Evolutionary conservation across 2,888 invertebrate genomes (phyloP), one percentile per base, ranked within the genome.

Genomic region (Torymus texanus): DNA sequence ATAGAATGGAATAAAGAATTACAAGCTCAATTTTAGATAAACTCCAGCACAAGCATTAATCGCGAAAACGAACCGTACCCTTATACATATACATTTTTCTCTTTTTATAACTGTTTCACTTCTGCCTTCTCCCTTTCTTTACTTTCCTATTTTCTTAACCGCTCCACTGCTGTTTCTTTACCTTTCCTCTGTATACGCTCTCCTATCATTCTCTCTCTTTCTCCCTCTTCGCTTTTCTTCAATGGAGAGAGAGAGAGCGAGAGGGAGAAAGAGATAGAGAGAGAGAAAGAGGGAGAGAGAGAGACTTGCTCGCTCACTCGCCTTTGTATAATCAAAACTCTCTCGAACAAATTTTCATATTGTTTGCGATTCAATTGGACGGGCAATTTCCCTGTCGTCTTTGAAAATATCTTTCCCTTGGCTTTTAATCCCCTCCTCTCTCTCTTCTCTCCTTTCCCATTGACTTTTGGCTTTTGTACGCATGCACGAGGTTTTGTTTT

Each of bases 291-390:
- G 41, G 8, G 41, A 41, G 41, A 41, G 21, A 21, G 41, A 41
- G 41, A 41, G 41, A 41, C 1, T 53, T 24, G 41, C 14, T 16
- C 1, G 13, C 21, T 13, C 24, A 8, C 72, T 62, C 85, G 87
- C 86, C 87, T 88, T 89, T 88, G 88, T 88, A 88, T 89, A 88
- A 89, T 88, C 88, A 89, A 88, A 89, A 88, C 89, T 88, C 88
- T 88, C 88, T 88, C 86, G 87, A 88, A 88, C 87, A 88, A 89
- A 89, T 89, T 89, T 89, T 89, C 88, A 89, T 88, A 88, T 88
- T 89, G 88, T 89, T 88, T 88, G 88, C 86, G 87, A 89, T 88
- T 89, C 89, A 88, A 89, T 89, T 88, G 88, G 87, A 88, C 87
- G 87, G 87, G 88, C 88, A 88, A 89, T 89, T 89, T 88, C 86